Conservation (phyloP, 2,113 vertebrate species). For the Sylvietta virens region DNA sequence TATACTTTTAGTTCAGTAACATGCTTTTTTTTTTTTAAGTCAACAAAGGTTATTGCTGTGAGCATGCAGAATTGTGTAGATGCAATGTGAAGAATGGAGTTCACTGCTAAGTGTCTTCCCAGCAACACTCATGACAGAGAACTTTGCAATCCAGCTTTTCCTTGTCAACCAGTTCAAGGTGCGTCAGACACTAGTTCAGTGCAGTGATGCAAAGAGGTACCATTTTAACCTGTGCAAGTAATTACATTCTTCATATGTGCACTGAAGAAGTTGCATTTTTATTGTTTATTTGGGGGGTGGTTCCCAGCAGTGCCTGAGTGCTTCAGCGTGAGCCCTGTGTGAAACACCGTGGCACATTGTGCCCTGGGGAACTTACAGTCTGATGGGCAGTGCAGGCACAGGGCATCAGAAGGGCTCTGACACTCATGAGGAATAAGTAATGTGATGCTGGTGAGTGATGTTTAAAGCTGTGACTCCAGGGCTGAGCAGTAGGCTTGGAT, state of each 20-base stretch:
- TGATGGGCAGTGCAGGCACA: not conserved
- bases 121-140: rapidly evolving
- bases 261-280: not conserved
- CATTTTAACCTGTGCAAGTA: not conserved
- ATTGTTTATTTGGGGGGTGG: not conserved
- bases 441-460: not conserved
- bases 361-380: not conserved
- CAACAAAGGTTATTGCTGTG: not conserved
- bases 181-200: not conserved
- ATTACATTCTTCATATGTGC: not conserved
- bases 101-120: not conserved
- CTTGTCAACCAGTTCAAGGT: not conserved
- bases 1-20: not conserved
- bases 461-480: not conserved
- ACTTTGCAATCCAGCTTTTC: not conserved
- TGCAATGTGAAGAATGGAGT: not conserved
- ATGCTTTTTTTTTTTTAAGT: not conserved
- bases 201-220: not conserved
- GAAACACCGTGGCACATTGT: rapidly evolving
- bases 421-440: not conserved
- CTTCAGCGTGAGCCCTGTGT: rapidly evolving
- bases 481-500: not conserved
- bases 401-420: not conserved
- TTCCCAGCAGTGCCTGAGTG: not conserved
- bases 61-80: not conserved